Evolutionary conservation across 2,113 vertebrate species (phyloP).

Genomic region (Vidua chalybeata): DNA sequence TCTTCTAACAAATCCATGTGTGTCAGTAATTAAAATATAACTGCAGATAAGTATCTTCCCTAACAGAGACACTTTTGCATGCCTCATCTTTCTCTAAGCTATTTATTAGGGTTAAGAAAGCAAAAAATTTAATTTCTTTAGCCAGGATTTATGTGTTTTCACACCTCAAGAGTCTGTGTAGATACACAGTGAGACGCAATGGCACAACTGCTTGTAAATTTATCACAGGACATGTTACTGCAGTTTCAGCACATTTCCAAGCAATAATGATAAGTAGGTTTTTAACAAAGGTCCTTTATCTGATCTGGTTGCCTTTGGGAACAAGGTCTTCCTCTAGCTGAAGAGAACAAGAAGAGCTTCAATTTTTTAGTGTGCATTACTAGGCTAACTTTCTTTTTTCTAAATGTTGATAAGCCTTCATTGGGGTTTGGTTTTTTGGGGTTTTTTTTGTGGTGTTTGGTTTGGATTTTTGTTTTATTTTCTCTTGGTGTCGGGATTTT

Average conservation of each 20-base stretch:
- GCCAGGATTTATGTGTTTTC: not conserved
- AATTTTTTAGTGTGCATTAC: not conserved
- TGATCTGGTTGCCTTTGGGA: not conserved
- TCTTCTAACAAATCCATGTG: not conserved
- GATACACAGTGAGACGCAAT: not conserved
- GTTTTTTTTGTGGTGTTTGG: not conserved
- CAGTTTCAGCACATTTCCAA: not conserved
- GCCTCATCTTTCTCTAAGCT: not conserved
- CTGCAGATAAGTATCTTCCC: not conserved
- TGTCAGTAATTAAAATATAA: not conserved
- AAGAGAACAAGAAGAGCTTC: not conserved
- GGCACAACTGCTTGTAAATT: not conserved
- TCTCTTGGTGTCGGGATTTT: not conserved
- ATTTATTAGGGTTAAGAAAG: not conserved
- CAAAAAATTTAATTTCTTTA: not conserved
- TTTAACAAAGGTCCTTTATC: not conserved
- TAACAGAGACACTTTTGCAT: not conserved
- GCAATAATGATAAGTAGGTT: not conserved
- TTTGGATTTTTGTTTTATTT: not conserved
- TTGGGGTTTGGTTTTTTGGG: not conserved
- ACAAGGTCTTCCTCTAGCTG: not conserved
- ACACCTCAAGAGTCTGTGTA: not conserved
- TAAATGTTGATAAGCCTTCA: not conserved
- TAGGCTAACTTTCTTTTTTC: not conserved
- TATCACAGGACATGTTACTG: not conserved